These are phyloP conservation scores for Zaprionus bogoriensis DNA, from an alignment of 2,888 invertebrate species.

Conservation along the genomic window DNA sequence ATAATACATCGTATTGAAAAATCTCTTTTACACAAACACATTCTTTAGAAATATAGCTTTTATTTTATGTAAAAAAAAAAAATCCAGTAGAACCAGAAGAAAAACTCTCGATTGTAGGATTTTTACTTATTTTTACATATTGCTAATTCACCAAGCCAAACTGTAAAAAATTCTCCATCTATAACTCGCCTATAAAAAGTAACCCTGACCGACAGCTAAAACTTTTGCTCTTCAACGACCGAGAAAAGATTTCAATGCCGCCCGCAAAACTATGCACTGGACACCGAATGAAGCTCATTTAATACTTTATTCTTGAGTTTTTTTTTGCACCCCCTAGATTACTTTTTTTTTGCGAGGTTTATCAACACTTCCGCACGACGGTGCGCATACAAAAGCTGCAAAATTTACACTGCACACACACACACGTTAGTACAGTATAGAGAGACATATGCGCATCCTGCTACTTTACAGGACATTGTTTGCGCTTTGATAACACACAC, in stretches of 20 bases:
- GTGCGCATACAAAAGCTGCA: conserved; percentile 71
- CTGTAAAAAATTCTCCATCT: no score
- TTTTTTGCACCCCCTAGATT: not conserved
- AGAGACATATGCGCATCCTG: conserved; percentile 68
- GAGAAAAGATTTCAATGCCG: conserved; percentile 7
- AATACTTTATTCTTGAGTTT: not conserved
- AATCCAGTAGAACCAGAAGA: no score
- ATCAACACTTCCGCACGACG: conserved; percentile 74
- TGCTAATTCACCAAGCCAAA: no score
- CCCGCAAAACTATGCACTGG: conserved; percentile 35
- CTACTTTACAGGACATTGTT: conserved; percentile 78
- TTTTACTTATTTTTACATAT: no score
- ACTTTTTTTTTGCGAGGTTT: conserved; percentile 47
- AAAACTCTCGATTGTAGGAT: no score
- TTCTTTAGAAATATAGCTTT: no score
- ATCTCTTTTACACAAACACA: no score
- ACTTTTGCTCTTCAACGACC: conserved; percentile 8
- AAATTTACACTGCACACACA: conserved; percentile 55
- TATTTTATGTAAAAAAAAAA: no score
- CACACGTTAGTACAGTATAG: conserved; percentile 12
- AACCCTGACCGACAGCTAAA: conserved; percentile 1
- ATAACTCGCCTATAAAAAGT: not conserved
- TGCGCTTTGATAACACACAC: conserved; percentile 69
- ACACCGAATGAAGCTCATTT: conserved; percentile 52
- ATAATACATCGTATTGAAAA: no score